phyloP scores from a whole-genome alignment of 2,113 vertebrate genomes.

The Eidolon helvum region DNA sequence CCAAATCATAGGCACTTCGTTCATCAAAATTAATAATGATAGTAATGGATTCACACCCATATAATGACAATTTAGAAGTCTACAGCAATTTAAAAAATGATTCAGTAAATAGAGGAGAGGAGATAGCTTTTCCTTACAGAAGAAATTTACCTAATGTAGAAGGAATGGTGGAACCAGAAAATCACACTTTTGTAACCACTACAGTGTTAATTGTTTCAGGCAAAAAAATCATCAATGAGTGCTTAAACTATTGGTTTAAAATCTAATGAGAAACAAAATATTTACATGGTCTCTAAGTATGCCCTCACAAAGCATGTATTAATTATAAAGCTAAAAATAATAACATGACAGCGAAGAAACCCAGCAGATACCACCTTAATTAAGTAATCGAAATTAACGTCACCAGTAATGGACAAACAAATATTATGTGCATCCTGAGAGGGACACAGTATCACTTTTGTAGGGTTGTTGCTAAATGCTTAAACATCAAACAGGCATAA shows the following conservation, averaged over 20 bases:
- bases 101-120: background rate
- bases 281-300: background rate
- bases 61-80: background rate
- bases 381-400: background rate
- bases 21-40: slow-evolving; percentile 15
- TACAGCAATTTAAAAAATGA: background rate
- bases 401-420: background rate
- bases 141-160: background rate
- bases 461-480: background rate
- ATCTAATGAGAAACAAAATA: background rate
- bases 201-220: background rate
- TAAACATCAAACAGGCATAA: background rate
- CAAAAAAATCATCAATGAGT: background rate
- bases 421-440: background rate
- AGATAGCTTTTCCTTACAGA: background rate
- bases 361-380: background rate
- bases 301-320: background rate
- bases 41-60: background rate
- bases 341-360: background rate
- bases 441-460: background rate
- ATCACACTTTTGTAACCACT: background rate
- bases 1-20: background rate
- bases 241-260: background rate
- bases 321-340: background rate
- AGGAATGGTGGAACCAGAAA: background rate